phyloP scores from a whole-genome alignment of 2,113 vertebrate species.

The Noctilio leporinus region DNA sequence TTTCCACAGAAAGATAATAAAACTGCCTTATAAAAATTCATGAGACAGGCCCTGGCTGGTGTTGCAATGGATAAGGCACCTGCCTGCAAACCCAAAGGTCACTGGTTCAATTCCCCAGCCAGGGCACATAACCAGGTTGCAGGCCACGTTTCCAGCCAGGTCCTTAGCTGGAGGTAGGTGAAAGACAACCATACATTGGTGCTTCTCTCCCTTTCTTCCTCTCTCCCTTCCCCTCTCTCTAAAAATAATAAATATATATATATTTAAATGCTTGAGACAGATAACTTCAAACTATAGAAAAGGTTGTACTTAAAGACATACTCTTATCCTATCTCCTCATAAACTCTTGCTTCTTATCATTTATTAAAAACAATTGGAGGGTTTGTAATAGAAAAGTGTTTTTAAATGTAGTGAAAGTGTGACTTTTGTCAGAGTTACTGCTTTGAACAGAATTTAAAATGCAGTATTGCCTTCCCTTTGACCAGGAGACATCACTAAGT shows the following conservation, averaged over 20 bases:
- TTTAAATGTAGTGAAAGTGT: background rate
- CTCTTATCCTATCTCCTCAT: background rate
- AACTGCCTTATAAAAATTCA: background rate
- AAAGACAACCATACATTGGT: too few species aligned
- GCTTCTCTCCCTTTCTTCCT: too few species aligned
- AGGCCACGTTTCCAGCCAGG: too few species aligned
- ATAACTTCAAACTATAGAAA: background rate
- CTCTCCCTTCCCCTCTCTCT: too few species aligned
- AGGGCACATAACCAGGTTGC: too few species aligned
- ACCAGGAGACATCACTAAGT: background rate
- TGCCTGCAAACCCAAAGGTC: too few species aligned
- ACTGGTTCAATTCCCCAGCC: too few species aligned
- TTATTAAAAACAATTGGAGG: background rate
- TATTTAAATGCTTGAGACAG: too few species aligned
- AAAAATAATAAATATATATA: too few species aligned
- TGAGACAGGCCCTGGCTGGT: too few species aligned
- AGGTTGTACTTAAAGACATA: background rate
- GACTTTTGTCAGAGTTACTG: background rate
- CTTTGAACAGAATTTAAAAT: background rate
- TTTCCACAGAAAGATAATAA: background rate
- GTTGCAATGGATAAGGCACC: too few species aligned
- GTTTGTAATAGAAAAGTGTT: background rate
- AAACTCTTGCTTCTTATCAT: background rate
- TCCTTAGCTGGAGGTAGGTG: too few species aligned
- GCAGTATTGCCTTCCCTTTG: background rate